phyloP scores from a whole-genome alignment of 2,888 invertebrate species.

The Apamea epomidion region DNA sequence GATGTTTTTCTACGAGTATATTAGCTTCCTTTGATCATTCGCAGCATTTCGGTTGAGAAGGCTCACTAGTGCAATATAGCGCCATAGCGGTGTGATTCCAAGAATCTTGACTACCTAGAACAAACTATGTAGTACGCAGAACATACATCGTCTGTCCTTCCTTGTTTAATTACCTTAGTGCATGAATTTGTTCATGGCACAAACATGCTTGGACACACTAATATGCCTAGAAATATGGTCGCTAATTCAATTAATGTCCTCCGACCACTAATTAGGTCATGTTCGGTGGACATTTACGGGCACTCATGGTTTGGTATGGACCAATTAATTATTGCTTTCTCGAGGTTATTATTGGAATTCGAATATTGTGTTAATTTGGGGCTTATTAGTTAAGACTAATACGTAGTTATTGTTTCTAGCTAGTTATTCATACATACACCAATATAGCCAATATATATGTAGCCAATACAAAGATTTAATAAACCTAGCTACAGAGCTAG shows the following conservation, averaged over 20 bases:
- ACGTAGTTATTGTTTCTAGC: not conserved
- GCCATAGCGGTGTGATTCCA: not conserved
- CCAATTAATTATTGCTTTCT: constrained; percentile 55
- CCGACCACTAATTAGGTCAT: constrained; percentile 52
- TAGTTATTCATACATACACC: too few species aligned
- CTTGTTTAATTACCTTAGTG: constrained; percentile 20
- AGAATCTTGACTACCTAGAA: not conserved
- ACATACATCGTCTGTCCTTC: not conserved
- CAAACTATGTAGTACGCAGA: not conserved
- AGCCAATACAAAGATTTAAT: too few species aligned
- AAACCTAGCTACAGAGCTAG: too few species aligned
- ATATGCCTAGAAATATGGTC: constrained; percentile 42
- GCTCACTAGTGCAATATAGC: not conserved
- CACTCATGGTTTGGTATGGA: constrained; percentile 41
- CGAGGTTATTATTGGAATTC: constrained; percentile 37
- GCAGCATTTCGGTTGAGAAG: not conserved
- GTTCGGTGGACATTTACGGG: constrained; percentile 55
- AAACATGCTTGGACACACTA: constrained; percentile 36
- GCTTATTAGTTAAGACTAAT: not conserved
- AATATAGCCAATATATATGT: too few species aligned
- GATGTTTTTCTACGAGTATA: not conserved
- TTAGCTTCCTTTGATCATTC: not conserved
- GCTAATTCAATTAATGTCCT: constrained; percentile 54
- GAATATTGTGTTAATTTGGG: constrained; percentile 13
- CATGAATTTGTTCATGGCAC: constrained; percentile 36